Evolutionary conservation across 2,113 vertebrate species (phyloP).

Genomic region (Ameiurus melas): DNA sequence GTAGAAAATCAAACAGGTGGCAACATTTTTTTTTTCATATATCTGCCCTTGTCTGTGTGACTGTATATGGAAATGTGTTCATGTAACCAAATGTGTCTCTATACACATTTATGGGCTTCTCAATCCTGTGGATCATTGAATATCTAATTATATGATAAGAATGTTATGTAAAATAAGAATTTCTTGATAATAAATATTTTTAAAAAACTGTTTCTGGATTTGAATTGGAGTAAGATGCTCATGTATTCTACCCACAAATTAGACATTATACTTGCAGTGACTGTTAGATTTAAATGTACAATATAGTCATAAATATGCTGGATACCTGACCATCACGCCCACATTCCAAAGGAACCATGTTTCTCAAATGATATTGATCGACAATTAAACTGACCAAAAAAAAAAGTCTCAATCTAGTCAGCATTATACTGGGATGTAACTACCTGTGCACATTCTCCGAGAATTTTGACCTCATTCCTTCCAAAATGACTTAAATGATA

Average conservation of each 20-base stretch:
- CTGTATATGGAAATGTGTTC: conserved; percentile 40
- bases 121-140: conserved; percentile 56
- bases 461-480: background rate
- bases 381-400: too few relatives aligned
- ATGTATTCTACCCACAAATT: background rate
- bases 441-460: background rate
- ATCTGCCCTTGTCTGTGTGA: conserved; percentile 13
- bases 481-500: background rate
- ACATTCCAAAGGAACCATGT: background rate
- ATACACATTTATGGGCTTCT: conserved; percentile 47
- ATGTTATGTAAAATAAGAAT: conserved; percentile 47
- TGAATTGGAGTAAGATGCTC: background rate
- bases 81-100: conserved; percentile 43
- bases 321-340: background rate
- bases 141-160: conserved; percentile 41
- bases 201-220: background rate
- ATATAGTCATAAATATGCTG: background rate
- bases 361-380: too few relatives aligned
- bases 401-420: too few relatives aligned
- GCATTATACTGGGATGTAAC: too few relatives aligned
- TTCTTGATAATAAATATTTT: conserved; percentile 50
- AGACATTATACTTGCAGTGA: background rate
- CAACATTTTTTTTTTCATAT: conserved; percentile 16
- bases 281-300: background rate
- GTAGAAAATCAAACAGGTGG: conserved; percentile 26